Evolutionary conservation across 2,888 invertebrate species (phyloP).

Genomic region (Ceriagrion tenellum): DNA sequence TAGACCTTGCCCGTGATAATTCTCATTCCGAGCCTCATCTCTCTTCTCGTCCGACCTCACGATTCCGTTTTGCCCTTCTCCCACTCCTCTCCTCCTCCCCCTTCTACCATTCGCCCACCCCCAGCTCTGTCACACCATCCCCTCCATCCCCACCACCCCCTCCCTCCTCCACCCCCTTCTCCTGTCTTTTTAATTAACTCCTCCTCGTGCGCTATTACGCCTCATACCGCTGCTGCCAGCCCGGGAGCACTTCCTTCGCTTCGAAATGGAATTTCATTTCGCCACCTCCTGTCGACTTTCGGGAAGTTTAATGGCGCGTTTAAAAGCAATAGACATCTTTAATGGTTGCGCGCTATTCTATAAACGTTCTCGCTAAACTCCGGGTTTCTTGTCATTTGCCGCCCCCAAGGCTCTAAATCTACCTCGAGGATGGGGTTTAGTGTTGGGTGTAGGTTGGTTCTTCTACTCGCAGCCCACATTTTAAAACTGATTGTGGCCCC

Average conservation of each 20-base stretch:
- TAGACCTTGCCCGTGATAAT: background rate
- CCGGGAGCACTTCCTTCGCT: background rate
- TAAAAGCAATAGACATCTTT: slow-evolving; percentile 37
- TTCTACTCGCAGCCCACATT: background rate
- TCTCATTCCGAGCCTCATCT: slow-evolving; percentile 9
- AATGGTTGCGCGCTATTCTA: background rate
- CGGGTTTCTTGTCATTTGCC: slow-evolving; percentile 15
- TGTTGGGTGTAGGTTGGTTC: background rate
- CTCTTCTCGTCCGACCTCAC: background rate
- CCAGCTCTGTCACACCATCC: background rate
- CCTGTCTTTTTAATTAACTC: slow-evolving; percentile 30
- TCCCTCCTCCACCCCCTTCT: background rate
- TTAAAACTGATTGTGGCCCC: background rate
- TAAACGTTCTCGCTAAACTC: slow-evolving; percentile 22
- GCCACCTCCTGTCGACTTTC: slow-evolving; percentile 26
- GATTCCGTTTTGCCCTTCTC: background rate
- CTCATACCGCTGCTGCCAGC: background rate
- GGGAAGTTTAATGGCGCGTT: slow-evolving; percentile 30
- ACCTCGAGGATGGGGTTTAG: background rate
- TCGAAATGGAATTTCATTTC: slow-evolving; percentile 29
- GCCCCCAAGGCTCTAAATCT: background rate
- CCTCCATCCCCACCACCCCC: background rate
- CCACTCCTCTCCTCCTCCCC: background rate
- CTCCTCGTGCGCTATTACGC: slow-evolving; percentile 17
- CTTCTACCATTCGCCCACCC: background rate